These are phyloP conservation scores for Cheilosia pagana DNA, from an alignment of 2,888 invertebrate species.

Conservation along the genomic window DNA sequence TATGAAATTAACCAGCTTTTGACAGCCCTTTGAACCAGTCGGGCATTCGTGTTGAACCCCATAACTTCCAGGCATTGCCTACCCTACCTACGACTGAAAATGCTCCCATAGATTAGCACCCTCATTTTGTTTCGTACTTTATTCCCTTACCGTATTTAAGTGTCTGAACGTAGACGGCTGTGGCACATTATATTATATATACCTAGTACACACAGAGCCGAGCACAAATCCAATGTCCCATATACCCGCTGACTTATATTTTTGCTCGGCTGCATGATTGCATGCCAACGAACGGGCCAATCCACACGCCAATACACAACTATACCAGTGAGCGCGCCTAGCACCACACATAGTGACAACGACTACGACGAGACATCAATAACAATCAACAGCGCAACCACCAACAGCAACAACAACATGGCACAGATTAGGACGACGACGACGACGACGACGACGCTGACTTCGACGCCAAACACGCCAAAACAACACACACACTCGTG, in stretches of 20 bases:
- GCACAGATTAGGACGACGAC: slow-evolving; percentile 69
- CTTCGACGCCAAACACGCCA: slow-evolving; percentile 30
- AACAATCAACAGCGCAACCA: slow-evolving; percentile 70
- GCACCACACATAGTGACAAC: slow-evolving; percentile 58
- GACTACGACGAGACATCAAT: slow-evolving; percentile 69
- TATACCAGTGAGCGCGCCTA: slow-evolving; percentile 39
- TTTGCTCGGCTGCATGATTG: slow-evolving; percentile 74
- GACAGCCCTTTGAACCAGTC: slow-evolving; percentile 2
- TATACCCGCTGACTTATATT: slow-evolving; percentile 78
- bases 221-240: slow-evolving; percentile 74
- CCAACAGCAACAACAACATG: slow-evolving; percentile 55
- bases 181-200: no score
- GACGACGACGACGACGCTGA: slow-evolving; percentile 49
- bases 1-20: neutral
- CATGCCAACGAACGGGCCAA: slow-evolving; percentile 65
- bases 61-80: neutral
- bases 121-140: slow-evolving; percentile 32
- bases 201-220: slow-evolving; percentile 13
- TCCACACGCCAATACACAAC: slow-evolving; percentile 64
- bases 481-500: slow-evolving; percentile 48
- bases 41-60: no score
- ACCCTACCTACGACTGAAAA: slow-evolving; percentile 21
- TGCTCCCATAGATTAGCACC: slow-evolving; percentile 62
- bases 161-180: slow-evolving; percentile 52
- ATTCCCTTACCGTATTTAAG: slow-evolving; percentile 22